Conservation (phyloP, 2,113 vertebrate species). For the Ciconia stormi region DNA sequence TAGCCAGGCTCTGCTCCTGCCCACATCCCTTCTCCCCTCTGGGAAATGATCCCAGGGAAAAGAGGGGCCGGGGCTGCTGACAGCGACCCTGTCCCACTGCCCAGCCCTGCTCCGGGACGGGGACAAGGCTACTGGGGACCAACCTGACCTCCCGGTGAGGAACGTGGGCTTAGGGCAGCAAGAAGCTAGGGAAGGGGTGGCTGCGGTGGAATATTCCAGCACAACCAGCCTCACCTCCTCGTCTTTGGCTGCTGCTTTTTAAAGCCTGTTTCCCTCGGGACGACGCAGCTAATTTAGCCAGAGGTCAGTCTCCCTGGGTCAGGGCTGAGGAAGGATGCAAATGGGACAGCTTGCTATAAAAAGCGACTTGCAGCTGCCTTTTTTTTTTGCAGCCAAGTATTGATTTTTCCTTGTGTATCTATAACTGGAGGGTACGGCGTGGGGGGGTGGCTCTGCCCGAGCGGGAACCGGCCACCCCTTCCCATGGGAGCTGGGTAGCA, state of each 20-base stretch:
- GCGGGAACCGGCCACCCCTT: background rate
- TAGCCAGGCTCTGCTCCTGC: background rate
- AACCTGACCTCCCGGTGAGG: background rate
- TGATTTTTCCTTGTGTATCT: conserved; percentile 63
- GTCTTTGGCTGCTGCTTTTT: conserved; percentile 17
- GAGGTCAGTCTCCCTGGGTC: conserved; percentile 34
- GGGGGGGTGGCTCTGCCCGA: background rate
- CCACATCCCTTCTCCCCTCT: background rate
- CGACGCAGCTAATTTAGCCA: conserved; percentile 30
- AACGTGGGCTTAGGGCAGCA: fast-evolving
- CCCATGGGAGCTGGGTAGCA: background rate
- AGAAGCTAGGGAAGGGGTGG: background rate
- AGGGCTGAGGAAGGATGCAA: conserved; percentile 46
- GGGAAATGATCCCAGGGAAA: background rate
- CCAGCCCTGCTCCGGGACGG: background rate
- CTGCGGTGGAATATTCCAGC: background rate
- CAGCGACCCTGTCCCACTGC: background rate
- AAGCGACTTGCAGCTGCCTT: background rate
- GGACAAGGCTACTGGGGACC: background rate
- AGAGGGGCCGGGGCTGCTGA: background rate
- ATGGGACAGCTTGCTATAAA: conserved; percentile 65
- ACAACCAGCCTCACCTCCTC: background rate
- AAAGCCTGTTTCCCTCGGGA: background rate
- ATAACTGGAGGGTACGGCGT: background rate
- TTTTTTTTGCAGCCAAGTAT: conserved; percentile 20